Percentiles rank a stretch among this genome's conserved stretches.
Evolutionary conservation across 2,888 invertebrate genomes (phyloP).

Genomic region (Heliconius hortense): DNA sequence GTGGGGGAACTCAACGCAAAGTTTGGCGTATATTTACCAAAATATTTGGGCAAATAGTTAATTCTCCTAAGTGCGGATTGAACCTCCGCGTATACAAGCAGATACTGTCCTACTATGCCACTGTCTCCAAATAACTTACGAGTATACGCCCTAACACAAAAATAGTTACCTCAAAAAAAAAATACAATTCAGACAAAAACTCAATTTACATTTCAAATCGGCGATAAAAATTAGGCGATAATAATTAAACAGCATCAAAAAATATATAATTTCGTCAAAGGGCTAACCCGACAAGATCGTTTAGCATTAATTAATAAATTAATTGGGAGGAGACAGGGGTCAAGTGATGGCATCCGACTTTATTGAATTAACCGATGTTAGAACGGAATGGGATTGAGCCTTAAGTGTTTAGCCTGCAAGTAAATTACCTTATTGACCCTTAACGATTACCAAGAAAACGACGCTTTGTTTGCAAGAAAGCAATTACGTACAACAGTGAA

Average conservation of each 20-base stretch:
- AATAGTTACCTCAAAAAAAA: not conserved
- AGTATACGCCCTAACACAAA: not conserved
- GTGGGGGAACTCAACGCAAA: too few species aligned
- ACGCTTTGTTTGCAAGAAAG: constrained; percentile 10
- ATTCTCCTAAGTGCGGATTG: too few species aligned
- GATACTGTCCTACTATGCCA: too few species aligned
- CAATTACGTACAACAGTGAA: not conserved
- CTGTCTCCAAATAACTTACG: not conserved
- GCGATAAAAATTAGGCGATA: not conserved
- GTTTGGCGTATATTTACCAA: too few species aligned
- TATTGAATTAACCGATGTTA: constrained; percentile 18
- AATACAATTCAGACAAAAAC: not conserved
- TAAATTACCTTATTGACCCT: constrained; percentile 13
- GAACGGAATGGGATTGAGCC: constrained; percentile 17
- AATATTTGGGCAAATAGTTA: too few species aligned
- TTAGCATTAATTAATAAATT: constrained; percentile 9
- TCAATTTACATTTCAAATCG: constrained; percentile 1
- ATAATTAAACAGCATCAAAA: not conserved
- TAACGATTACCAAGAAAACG: not conserved
- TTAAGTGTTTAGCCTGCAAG: constrained; percentile 20
- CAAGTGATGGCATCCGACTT: constrained; percentile 13
- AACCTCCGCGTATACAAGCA: too few species aligned
- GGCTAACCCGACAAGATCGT: constrained; percentile 1
- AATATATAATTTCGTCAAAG: constrained; percentile 5
- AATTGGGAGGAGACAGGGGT: constrained; percentile 17